phyloP scores from a whole-genome alignment of 2,888 invertebrate species.

The Cataglyphis albicans region DNA sequence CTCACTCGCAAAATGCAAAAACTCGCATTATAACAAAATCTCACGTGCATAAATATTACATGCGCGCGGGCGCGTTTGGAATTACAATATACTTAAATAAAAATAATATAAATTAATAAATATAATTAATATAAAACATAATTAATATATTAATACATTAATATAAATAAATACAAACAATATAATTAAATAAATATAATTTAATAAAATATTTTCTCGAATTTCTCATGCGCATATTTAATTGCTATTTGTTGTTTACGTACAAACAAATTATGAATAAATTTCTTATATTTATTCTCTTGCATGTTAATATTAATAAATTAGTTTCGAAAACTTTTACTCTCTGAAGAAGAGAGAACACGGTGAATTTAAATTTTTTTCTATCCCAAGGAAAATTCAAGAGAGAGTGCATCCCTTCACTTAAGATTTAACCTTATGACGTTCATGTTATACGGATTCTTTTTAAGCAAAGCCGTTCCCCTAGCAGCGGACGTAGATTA shows the following conservation, averaged over 20 bases:
- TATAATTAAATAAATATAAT: too few species aligned
- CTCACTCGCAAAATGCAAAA: background rate
- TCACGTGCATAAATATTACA: background rate
- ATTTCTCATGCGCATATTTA: background rate
- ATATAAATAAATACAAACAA: too few species aligned
- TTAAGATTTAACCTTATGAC: constrained; percentile 4
- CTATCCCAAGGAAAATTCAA: constrained; percentile 4
- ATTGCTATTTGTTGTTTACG: background rate
- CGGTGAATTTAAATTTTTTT: constrained; percentile 8
- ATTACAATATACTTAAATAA: too few species aligned
- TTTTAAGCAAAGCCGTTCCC: constrained; percentile 26
- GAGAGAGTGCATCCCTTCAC: background rate
- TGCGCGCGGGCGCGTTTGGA: background rate
- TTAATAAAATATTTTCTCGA: constrained; percentile 1
- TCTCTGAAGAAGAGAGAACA: background rate
- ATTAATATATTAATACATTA: too few species aligned
- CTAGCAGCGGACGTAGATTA: constrained; percentile 62
- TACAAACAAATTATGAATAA: background rate
- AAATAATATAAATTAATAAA: too few species aligned
- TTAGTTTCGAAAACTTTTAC: background rate
- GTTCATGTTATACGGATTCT: constrained; percentile 28
- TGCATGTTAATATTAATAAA: background rate
- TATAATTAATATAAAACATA: too few species aligned
- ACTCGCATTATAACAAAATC: background rate
- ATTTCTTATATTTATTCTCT: background rate